Percentiles rank a stretch among this genome's conserved stretches.
These are phyloP conservation scores for Apostichopus leukothele DNA, from an alignment of 53 echinoderm and acorn worm species.

Conservation along the genomic window DNA sequence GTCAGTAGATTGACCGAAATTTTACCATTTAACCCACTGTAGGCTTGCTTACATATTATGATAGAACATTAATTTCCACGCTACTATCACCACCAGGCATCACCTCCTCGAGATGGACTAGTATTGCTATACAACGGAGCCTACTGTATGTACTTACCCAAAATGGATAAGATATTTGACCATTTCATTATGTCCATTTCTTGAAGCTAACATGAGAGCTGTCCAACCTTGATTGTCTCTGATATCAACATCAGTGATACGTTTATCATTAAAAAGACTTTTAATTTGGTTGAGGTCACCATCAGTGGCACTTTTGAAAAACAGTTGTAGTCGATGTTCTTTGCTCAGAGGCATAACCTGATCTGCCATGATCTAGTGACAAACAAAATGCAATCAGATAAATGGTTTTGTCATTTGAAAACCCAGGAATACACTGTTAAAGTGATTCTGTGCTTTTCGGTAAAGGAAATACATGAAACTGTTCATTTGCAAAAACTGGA, in stretches of 20 bases:
- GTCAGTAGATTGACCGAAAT: no score
- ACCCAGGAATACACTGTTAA: no score
- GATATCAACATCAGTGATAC: constrained; percentile 49
- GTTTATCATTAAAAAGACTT: constrained; percentile 3
- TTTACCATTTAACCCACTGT: no score
- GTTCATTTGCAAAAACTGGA: no score
- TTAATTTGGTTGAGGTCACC: not conserved
- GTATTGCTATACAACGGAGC: no score
- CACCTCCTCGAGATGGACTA: no score
- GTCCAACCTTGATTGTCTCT: constrained; percentile 91
- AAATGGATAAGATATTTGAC: constrained; percentile 67
- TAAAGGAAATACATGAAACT: no score
- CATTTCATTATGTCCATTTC: constrained; percentile 73
- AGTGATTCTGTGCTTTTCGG: no score
- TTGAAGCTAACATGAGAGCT: constrained; percentile 82
- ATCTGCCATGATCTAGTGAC: constrained; percentile 12
- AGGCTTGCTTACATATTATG: no score
- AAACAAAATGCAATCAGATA: not conserved
- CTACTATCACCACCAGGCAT: no score
- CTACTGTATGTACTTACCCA: constrained; percentile 57
- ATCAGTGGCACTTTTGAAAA: constrained; percentile 21
- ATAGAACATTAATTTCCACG: no score
- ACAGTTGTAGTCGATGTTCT: constrained; percentile 2
- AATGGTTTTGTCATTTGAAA: no score
- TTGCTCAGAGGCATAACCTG: not conserved